phyloP scores from a whole-genome alignment of 2,113 vertebrate species.

The Sciurus niger region DNA sequence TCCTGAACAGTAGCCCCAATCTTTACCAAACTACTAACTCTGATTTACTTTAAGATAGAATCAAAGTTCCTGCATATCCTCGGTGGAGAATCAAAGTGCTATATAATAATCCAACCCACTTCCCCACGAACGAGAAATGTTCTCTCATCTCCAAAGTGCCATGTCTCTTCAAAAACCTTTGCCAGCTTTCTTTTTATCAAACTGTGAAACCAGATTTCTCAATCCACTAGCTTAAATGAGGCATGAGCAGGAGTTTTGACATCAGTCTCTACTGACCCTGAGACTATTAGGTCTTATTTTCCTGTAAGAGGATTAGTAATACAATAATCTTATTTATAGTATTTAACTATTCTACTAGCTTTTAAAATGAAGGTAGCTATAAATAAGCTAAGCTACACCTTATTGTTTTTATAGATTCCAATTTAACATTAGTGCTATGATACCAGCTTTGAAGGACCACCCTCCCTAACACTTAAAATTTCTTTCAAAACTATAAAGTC shows the following conservation, averaged over 20 bases:
- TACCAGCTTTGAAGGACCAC: neutral
- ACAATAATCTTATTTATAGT: conserved; percentile 38
- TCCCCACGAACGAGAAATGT: conserved; percentile 59
- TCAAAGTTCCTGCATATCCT: conserved; percentile 72
- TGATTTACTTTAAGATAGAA: conserved; percentile 72
- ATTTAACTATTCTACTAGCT: conserved; percentile 17
- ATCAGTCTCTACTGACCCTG: neutral
- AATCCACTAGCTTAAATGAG: neutral
- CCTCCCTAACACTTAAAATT: conserved; percentile 7
- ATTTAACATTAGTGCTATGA: neutral
- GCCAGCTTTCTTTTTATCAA: conserved; percentile 24
- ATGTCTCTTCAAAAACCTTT: conserved; percentile 39
- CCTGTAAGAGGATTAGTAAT: neutral
- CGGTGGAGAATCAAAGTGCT: conserved; percentile 61
- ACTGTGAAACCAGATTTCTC: neutral
- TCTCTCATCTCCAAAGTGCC: neutral
- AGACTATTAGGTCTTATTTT: neutral
- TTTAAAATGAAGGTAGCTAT: neutral
- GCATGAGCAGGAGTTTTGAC: neutral
- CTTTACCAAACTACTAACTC: conserved; percentile 69
- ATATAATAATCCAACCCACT: conserved; percentile 37
- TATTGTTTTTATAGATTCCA: neutral
- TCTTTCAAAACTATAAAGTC: neutral
- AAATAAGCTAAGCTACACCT: neutral
- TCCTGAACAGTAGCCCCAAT: conserved; percentile 14